phyloP scores from a whole-genome alignment of 2,797 vertebrate genomes.

The Jordanella pulchra region DNA sequence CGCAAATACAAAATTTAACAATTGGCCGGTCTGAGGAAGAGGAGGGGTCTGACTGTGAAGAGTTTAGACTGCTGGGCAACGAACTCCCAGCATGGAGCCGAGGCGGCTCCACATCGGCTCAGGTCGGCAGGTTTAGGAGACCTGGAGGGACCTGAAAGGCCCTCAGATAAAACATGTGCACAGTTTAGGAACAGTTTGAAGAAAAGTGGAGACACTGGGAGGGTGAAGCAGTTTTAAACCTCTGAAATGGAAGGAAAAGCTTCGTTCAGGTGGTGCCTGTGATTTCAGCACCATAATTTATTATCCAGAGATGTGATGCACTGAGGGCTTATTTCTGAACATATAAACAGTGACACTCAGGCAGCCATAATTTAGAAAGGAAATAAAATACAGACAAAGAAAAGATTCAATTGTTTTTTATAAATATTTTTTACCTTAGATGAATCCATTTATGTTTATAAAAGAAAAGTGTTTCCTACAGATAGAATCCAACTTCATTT shows the following conservation, averaged over 20 bases:
- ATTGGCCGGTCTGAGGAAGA: neutral
- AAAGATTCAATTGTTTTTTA: neutral
- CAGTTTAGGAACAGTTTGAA: neutral
- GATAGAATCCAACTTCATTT: neutral
- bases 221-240: neutral
- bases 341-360: neutral
- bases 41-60: neutral
- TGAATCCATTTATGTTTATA: neutral
- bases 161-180: neutral
- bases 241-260: neutral
- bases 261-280: neutral
- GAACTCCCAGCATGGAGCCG: neutral
- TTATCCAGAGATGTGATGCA: neutral
- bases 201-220: neutral
- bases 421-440: too few relatives aligned
- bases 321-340: neutral
- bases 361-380: neutral
- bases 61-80: too few relatives aligned
- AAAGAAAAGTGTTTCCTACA: neutral
- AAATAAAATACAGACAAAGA: neutral
- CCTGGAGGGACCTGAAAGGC: neutral
- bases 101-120: neutral
- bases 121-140: neutral
- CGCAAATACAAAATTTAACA: neutral
- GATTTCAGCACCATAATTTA: neutral